Evolutionary conservation across 2,113 vertebrate genomes (phyloP).

Genomic region (Reinhardtius hippoglossoides): DNA sequence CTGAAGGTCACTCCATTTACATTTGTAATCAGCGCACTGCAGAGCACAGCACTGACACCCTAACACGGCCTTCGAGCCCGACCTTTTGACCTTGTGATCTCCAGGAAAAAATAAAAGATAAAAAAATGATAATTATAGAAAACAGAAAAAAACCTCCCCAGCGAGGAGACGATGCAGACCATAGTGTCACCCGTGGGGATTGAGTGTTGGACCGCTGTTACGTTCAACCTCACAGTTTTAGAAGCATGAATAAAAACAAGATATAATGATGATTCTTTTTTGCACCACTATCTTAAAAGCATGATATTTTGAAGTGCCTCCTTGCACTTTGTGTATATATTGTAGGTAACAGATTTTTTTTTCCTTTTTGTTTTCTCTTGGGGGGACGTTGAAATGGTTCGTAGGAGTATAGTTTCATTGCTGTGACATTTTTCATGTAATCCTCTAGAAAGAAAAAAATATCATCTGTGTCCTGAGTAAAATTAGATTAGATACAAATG

Average conservation of each 20-base stretch:
- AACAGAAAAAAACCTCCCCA: conserved; percentile 42
- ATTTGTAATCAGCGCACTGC: conserved; percentile 30
- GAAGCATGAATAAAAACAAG: conserved; percentile 81
- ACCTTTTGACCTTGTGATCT: conserved; percentile 65
- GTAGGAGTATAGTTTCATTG: conserved; percentile 86
- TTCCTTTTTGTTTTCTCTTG: conserved; percentile 64
- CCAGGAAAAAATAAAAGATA: conserved; percentile 52
- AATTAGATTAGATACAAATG: conserved; percentile 74
- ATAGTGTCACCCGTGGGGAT: conserved; percentile 74
- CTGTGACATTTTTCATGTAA: conserved; percentile 83
- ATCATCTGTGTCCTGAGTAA: conserved; percentile 74
- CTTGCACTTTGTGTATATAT: conserved; percentile 92
- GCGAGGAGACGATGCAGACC: conserved; percentile 39
- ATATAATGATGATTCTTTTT: conserved; percentile 69
- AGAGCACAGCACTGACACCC: conserved; percentile 53
- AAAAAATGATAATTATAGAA: conserved; percentile 17
- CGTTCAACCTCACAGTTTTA: conserved; percentile 80
- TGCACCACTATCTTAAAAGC: conserved; percentile 86
- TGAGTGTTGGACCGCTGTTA: conserved; percentile 70
- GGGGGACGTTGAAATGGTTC: conserved; percentile 81
- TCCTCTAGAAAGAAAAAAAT: conserved; percentile 73
- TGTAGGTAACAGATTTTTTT: conserved; percentile 86
- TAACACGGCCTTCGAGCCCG: conserved; percentile 26
- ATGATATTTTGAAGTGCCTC: conserved; percentile 92
- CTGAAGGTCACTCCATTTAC: conserved; percentile 43